Base-by-base conservation (phyloP, 1,140 invertebrate genomes). In the Aphaenogaster ashmeadi region DNA sequence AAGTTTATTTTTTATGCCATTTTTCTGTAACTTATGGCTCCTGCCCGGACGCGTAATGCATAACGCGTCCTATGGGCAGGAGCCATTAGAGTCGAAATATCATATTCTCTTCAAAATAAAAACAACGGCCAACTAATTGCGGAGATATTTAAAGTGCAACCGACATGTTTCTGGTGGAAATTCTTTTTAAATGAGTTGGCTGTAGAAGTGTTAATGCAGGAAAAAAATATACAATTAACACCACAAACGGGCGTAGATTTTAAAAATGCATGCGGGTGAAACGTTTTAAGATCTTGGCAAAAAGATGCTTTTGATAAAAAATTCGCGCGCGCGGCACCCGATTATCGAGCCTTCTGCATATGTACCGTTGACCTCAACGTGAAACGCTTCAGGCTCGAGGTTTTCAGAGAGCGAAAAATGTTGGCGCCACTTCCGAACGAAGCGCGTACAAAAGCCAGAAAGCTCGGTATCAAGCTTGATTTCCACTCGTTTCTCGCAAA, bases 231-330 rank as follows among this genome's bases (percentile, higher is more conserved):
- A n/a, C 33, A 83, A 74, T 74, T 83, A 83, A 18, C 38, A 69
- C 27, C 6, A 13, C 27, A 18, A 58, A 33, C 54, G 13, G 3
- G 9, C 11, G 38, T 21, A 60, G 27, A 74, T 47, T 58, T 74
- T 38, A 84, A 84, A 84, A 69, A 74, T 47, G 11, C 69, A 52
- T n/a, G 38, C 4, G 13, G 9, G 3, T 50, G 50, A 81, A 84
- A 84, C 38, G 41, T 74, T 74, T 83, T 69, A 6, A 9, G 50
- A 71, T 44, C 64, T 74, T 84, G 41, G 54, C 5, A 84, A 74
- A 80, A 74, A 84, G 79, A 72, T 72, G 36, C 54, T 83, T 74
- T 83, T 74, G 80, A 83, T 83, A 83, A 83, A 74, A 83, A 83
- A 60, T 83, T 74, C 54, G 13, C 21, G 21, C 36, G 7, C 36